Evolutionary conservation across 2,113 vertebrate species (phyloP), one percentile per base, ranked within the genome.

Genomic region (Mesembrinibis cayennensis): DNA sequence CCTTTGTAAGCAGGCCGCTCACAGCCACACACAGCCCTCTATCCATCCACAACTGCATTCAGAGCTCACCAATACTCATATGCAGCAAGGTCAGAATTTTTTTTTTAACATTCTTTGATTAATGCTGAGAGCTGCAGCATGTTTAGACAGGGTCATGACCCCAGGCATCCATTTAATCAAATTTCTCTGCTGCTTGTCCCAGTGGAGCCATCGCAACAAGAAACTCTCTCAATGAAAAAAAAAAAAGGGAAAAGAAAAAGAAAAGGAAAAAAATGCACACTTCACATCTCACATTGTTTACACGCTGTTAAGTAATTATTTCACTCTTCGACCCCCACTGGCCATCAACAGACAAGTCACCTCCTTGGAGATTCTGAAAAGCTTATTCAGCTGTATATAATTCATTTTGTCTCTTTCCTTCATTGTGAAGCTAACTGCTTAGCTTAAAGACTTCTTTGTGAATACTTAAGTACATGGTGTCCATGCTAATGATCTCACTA

Each of bases 141-240:
- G 98, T 98, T 99, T 98, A 98, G 98, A 98, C 98, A 98, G 98
- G 98, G 98, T 98, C 98, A 16, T 59, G 98, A 99, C 98, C 98
- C 91, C 97, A 98, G 97, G 98, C 98, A 98, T 98, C 98, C 98
- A 99, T 99, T 99, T 99, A 99, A 99, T 99, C 98, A 99, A 98
- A 99, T 99, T 98, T 98, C 97, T 98, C 98, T 98, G 98, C 98
- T 98, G 97, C 97, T 87, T 97, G 96, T 98, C 98, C 98, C 98
- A 97, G 96, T 94, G 98, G 98, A 98, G 97, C 96, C 97, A 98
- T 98, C 92, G 44, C 97, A 97, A 98, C 93, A 98, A 98, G 98
- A 98, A 98, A 98, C 94, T 97, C 97, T 98, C 97, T 98, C 97
- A 98, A 98, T 98, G 97, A 98, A 94, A 91, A 74, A 88, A 78